phyloP scores from a whole-genome alignment of 2,888 invertebrate species.

The Lasioglossum leucozonium region DNA sequence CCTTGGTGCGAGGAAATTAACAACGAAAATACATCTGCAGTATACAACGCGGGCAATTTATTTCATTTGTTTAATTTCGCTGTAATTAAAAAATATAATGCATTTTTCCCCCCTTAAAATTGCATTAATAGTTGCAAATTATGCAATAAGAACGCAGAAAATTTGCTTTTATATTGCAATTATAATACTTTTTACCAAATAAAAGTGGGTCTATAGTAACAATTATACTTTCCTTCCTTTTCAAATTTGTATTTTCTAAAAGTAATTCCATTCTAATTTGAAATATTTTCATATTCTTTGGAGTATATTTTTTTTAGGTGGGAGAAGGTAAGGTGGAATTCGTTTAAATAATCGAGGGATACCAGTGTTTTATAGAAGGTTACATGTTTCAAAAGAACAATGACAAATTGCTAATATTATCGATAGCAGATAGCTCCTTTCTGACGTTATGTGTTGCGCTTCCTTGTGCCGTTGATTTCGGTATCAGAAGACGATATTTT shows the following conservation, averaged over 20 bases:
- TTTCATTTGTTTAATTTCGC: neutral
- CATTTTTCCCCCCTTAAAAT: neutral
- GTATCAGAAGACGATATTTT: constrained; percentile 27
- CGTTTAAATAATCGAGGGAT: neutral
- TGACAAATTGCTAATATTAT: constrained; percentile 62
- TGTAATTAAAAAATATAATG: neutral
- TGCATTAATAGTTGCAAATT: neutral
- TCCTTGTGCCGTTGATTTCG: constrained; percentile 29
- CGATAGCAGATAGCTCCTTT: constrained; percentile 73
- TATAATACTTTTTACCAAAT: neutral
- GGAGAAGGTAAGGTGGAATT: neutral
- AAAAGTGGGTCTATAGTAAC: neutral
- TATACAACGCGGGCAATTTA: neutral
- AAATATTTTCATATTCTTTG: neutral
- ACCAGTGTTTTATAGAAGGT: constrained; percentile 10
- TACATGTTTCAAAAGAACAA: constrained; percentile 62
- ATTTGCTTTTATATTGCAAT: neutral
- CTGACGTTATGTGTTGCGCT: constrained; percentile 32
- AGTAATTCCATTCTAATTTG: too few species aligned
- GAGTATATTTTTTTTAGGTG: neutral
- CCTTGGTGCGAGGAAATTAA: constrained; percentile 29
- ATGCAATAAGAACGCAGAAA: neutral
- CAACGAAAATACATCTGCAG: neutral
- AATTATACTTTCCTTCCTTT: neutral
- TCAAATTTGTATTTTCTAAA: neutral